Evolutionary conservation across 2,888 invertebrate species (phyloP).

Genomic region (Gastrophysa polygoni): DNA sequence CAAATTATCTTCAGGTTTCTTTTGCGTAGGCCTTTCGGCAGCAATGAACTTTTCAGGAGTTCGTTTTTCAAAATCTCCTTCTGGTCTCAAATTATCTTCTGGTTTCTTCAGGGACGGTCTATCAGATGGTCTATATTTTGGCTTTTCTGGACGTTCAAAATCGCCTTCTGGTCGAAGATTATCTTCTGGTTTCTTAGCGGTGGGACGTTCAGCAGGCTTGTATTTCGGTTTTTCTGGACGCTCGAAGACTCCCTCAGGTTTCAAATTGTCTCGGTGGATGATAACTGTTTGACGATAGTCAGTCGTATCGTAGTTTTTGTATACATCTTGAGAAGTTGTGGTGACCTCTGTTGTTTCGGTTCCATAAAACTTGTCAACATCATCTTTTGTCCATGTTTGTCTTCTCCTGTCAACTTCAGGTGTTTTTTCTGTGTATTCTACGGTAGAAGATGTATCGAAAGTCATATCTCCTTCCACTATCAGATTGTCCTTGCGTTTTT

Average conservation of each 20-base stretch:
- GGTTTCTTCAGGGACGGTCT: slow-evolving; percentile 52
- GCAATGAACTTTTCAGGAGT: slow-evolving; percentile 51
- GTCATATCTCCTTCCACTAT: slow-evolving; percentile 71
- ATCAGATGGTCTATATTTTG: slow-evolving; percentile 52
- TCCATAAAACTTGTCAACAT: slow-evolving; percentile 72
- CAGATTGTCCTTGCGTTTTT: slow-evolving; percentile 69
- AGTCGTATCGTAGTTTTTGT: slow-evolving; percentile 65
- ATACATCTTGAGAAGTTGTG: slow-evolving; percentile 73
- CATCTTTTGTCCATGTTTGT: slow-evolving; percentile 75
- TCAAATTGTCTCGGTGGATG: slow-evolving; percentile 60
- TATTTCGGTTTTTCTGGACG: slow-evolving; percentile 55
- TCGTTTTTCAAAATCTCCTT: slow-evolving; percentile 57
- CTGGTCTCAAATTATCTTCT: slow-evolving; percentile 60
- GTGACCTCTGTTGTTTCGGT: slow-evolving; percentile 63
- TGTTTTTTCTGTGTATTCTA: slow-evolving; percentile 67
- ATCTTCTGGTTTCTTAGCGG: slow-evolving; percentile 60
- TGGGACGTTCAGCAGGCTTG: slow-evolving; percentile 55
- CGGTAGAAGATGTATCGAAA: slow-evolving; percentile 69
- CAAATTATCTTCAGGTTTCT: slow-evolving; percentile 66
- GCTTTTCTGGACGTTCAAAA: slow-evolving; percentile 53
- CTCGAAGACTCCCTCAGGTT: slow-evolving; percentile 64
- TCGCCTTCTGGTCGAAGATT: slow-evolving; percentile 62
- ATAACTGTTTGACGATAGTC: slow-evolving; percentile 60
- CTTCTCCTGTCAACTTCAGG: slow-evolving; percentile 65
- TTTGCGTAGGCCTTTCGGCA: slow-evolving; percentile 56